Evolutionary conservation across 2,888 invertebrate species (phyloP).

Genomic region (Scaptomyza polygonia): DNA sequence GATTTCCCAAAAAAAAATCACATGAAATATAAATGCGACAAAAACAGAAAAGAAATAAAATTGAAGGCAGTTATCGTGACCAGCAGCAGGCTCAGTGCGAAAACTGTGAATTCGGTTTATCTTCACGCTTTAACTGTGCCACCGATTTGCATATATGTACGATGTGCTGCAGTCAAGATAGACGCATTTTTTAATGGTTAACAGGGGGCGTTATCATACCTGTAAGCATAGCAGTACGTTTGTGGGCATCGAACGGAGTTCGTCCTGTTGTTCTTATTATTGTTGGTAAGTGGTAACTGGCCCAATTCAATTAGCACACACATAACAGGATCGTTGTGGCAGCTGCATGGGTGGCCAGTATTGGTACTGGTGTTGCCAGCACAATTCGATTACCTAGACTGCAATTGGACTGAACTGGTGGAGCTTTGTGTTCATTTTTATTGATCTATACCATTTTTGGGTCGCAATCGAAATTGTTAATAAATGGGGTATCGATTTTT

Average conservation of each 20-base stretch:
- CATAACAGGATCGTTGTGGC: constrained; percentile 1
- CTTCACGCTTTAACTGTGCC: not conserved
- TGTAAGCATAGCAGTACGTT: not conserved
- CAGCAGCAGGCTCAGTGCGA: constrained; percentile 19
- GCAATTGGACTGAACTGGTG: constrained; percentile 17
- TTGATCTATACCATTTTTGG: constrained; percentile 39
- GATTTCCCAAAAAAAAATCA: constrained; percentile 28
- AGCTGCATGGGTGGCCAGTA: too few species aligned
- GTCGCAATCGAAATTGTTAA: constrained; percentile 36
- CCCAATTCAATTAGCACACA: constrained; percentile 11
- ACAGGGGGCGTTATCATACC: not conserved
- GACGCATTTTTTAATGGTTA: constrained; percentile 20
- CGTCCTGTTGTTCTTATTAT: constrained; percentile 13
- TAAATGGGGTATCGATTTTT: constrained; percentile 46
- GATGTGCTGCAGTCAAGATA: not conserved
- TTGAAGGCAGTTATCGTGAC: constrained; percentile 30
- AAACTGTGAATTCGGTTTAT: constrained; percentile 33
- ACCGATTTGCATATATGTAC: not conserved
- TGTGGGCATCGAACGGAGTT: not conserved
- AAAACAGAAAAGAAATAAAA: constrained; percentile 18
- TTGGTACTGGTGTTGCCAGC: too few species aligned
- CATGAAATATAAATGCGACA: constrained; percentile 52
- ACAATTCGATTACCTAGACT: constrained; percentile 57
- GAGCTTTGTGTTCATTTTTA: constrained; percentile 31
- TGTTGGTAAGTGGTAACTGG: constrained; percentile 19